Evolutionary conservation across 30 jellyfish, hydroid and myxozoan genomes (phyloP).

Genomic region (Phacellophora camtschatica): DNA sequence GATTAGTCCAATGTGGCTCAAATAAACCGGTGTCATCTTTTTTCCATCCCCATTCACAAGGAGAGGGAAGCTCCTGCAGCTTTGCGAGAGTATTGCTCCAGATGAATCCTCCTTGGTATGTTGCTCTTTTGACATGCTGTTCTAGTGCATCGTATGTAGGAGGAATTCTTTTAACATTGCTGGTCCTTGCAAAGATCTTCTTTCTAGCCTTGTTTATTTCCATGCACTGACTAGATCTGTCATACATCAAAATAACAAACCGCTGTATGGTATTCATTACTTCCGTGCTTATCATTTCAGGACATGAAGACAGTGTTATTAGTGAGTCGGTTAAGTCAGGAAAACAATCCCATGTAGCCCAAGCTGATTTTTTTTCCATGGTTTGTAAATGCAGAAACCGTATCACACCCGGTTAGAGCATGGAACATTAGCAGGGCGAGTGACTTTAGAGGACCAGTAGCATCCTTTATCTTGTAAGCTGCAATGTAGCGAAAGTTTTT

Average conservation of each 20-base stretch:
- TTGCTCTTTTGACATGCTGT: slow-evolving; percentile 31
- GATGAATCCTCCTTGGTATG: slow-evolving; percentile 38
- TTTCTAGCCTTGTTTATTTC: slow-evolving; percentile 24
- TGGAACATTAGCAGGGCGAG: slow-evolving; percentile 13
- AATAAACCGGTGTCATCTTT: slow-evolving; percentile 25
- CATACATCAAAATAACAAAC: not conserved
- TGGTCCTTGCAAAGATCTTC: slow-evolving; percentile 23
- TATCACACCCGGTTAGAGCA: slow-evolving; percentile 17
- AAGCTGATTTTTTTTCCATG: slow-evolving; percentile 25
- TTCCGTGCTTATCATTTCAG: slow-evolving; percentile 4
- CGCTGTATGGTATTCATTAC: slow-evolving; percentile 17
- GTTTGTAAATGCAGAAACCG: slow-evolving; percentile 20
- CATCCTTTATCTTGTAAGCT: too few species aligned
- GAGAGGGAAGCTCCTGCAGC: slow-evolving; percentile 25
- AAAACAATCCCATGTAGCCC: slow-evolving; percentile 32
- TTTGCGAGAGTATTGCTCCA: slow-evolving; percentile 20
- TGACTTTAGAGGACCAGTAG: too few species aligned
- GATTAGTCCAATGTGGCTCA: slow-evolving; percentile 34
- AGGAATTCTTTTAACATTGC: slow-evolving; percentile 25
- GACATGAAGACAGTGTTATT: slow-evolving; percentile 23
- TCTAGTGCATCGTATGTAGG: slow-evolving; percentile 36
- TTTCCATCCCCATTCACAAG: slow-evolving; percentile 30
- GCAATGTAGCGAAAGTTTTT: too few species aligned
- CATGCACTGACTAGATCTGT: slow-evolving; percentile 2
- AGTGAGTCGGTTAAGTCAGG: slow-evolving; percentile 20